These are phyloP conservation scores for Corythornis vintsioides DNA, from an alignment of 2,113 vertebrate species.

Conservation along the genomic window DNA sequence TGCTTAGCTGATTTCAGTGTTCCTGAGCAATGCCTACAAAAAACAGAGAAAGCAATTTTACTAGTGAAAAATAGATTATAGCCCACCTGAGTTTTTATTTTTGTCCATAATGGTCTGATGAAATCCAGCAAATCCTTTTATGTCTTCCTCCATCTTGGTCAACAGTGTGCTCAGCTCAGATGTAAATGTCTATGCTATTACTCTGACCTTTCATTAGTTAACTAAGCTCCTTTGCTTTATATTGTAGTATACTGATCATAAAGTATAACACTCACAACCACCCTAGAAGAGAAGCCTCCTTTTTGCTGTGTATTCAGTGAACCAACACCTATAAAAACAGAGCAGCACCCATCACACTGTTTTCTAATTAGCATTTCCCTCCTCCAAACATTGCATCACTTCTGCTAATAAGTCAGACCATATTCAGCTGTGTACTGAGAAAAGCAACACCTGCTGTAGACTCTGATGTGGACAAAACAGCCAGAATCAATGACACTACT, in stretches of 20 bases:
- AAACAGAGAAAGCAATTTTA: neutral
- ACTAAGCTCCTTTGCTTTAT: neutral
- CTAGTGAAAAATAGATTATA: neutral
- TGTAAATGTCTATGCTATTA: neutral
- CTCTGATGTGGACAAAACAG: neutral
- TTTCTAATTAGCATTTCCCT: neutral
- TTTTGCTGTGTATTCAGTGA: neutral
- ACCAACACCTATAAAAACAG: neutral
- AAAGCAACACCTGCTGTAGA: neutral
- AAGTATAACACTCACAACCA: fast-evolving
- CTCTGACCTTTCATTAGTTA: neutral
- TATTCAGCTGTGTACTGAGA: neutral
- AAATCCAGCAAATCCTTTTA: fast-evolving
- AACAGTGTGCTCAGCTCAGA: neutral
- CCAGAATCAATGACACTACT: neutral
- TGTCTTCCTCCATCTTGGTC: neutral
- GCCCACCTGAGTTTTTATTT: neutral
- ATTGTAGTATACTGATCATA: neutral
- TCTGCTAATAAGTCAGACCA: neutral
- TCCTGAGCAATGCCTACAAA: neutral
- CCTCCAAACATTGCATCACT: neutral
- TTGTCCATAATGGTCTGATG: fast-evolving
- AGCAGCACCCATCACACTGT: neutral
- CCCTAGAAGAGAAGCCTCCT: neutral
- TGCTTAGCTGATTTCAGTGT: neutral